Conservation (phyloP, 2,797 vertebrate species). For the Cyprinodon diabolis region DNA sequence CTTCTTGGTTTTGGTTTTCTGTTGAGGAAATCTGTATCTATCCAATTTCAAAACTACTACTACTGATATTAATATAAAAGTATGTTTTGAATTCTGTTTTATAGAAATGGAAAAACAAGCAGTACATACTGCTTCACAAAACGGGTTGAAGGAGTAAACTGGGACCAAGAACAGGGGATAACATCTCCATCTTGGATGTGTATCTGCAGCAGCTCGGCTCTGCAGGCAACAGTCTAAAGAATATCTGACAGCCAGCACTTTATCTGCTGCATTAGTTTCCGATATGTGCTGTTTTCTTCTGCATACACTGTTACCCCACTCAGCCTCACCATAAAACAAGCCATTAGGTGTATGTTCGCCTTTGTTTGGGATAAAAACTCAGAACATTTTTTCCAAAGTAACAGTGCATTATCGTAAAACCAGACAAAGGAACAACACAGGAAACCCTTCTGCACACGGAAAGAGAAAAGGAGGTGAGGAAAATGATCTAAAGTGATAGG, state of each 20-base stretch:
- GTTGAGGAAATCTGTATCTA: neutral
- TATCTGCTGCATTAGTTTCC: slow-evolving; percentile 63
- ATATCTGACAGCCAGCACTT: slow-evolving; percentile 57
- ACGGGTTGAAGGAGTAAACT: slow-evolving; percentile 8
- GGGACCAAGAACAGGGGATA: slow-evolving; percentile 19
- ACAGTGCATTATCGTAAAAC: neutral
- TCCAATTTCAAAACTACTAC: neutral
- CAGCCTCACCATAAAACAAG: slow-evolving; percentile 20
- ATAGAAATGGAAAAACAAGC: neutral
- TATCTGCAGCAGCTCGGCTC: slow-evolving; percentile 16
- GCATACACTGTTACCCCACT: slow-evolving; percentile 44
- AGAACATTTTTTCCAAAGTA: neutral
- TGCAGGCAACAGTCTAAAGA: slow-evolving; percentile 44
- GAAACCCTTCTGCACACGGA: neutral
- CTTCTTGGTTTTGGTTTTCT: neutral
- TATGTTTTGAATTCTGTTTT: too few species aligned
- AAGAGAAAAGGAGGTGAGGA: neutral
- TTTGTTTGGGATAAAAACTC: neutral
- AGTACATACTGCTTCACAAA: neutral
- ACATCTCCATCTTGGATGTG: slow-evolving; percentile 31
- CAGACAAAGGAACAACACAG: neutral
- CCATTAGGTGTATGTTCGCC: slow-evolving; percentile 28
- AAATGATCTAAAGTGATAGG: slow-evolving; percentile 5
- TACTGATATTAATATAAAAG: too few species aligned
- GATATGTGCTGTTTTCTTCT: slow-evolving; percentile 52